A percentile compares a stretch with the other conserved stretches of the same genome.
phyloP scores from a whole-genome alignment of 2,797 vertebrate species.

The Danio albolineatus region DNA sequence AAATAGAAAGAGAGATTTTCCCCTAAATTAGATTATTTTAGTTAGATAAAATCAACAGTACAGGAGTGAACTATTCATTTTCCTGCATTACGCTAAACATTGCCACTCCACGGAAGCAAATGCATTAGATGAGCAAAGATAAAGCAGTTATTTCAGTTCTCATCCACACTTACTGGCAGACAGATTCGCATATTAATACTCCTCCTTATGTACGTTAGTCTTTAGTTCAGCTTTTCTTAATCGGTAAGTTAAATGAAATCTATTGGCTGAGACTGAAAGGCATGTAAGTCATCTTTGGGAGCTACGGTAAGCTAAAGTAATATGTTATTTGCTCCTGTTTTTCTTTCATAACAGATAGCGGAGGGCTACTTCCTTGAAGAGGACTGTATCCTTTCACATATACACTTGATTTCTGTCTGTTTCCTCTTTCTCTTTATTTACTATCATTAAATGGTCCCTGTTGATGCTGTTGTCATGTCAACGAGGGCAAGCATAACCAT shows the following conservation, averaged over 20 bases:
- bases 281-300: too few species aligned
- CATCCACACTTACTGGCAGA: background rate
- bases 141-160: background rate
- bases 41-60: constrained; percentile 21
- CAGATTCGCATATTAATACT: too few species aligned
- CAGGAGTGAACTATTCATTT: background rate
- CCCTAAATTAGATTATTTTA: constrained; percentile 14
- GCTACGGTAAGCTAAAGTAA: background rate
- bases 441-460: constrained; percentile 32
- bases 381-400: constrained; percentile 81
- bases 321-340: too few species aligned
- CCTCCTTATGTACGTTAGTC: background rate
- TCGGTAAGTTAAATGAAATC: background rate
- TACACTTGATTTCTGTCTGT: background rate
- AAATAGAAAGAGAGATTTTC: background rate
- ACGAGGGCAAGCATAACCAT: constrained; percentile 50
- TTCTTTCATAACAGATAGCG: constrained; percentile 73
- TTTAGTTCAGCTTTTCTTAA: background rate
- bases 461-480: constrained; percentile 65
- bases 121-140: constrained; percentile 1
- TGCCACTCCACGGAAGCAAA: background rate
- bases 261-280: too few species aligned
- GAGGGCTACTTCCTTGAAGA: constrained; percentile 76
- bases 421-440: constrained; percentile 34
- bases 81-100: background rate